Evolutionary conservation across 2,113 vertebrate genomes (phyloP), one percentile per base, ranked within the genome.

Genomic region (Mormyrus iriodes): DNA sequence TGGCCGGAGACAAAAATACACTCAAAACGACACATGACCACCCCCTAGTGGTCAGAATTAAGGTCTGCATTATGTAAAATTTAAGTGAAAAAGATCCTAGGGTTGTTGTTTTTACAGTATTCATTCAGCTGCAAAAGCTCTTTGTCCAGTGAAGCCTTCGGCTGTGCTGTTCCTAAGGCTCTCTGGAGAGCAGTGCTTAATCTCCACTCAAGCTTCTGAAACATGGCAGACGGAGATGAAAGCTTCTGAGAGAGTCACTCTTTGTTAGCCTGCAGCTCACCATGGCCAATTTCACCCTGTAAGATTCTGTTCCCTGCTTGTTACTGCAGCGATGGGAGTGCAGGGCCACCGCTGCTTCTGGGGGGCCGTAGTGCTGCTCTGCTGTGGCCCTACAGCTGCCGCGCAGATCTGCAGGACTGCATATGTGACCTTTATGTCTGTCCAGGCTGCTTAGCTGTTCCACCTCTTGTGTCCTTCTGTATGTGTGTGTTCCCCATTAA

Each of bases 191-290:
- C 13, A 31, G 61, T 69, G 61, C 61, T 31, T 51, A 88, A 76
- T 79, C 65, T 88, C 87, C 19, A 48, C 46, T 76, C 27, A 88
- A 88, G 87, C 31, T 52, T 35, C 69, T 51, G 51, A 49, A 88
- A 52, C 65, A 69, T 65, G 46, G 87, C 61, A 76, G 65, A 15
- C 3, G 31, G 46, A 88, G 65, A 88, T 88, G 87, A 52, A 79
- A 51, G 46, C 35, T 35, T 21, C 10, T 52, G 87, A 44, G 17
- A 19, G 21, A 48, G 27, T 8, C 2, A 4, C 15, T 58, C 4
- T 21, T 46, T n/a, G 87, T 69, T n/a, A 12, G 24, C 58, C 6
- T 44, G 19, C 24, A 69, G 12, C 42, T 58, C 42, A 24, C 24
- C 42, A 1, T n/a, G 44, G 39, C 1, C 42, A 42, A 65, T 83